phyloP scores from a whole-genome alignment of 2,888 invertebrate species.

The Physocephala rufipes region DNA sequence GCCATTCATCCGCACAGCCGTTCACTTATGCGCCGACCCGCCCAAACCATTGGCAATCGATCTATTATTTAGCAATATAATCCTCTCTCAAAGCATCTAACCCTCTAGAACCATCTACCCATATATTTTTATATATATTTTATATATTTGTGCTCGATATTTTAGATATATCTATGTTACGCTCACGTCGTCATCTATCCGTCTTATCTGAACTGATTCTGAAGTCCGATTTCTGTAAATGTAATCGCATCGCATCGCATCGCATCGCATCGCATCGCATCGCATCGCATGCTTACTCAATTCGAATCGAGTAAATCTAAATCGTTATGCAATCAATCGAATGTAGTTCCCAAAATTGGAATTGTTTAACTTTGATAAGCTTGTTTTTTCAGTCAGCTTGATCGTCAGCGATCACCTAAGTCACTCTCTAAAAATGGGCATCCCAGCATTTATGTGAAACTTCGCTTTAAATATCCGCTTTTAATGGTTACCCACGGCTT shows the following conservation, averaged over 20 bases:
- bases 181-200: conserved; percentile 26
- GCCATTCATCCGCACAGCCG: no score
- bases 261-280: conserved; percentile 12
- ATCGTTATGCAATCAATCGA: conserved; percentile 24
- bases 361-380: conserved; percentile 28
- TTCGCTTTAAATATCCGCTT: conserved; percentile 29
- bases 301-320: conserved; percentile 10
- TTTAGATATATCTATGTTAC: no score
- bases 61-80: no score
- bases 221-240: no score
- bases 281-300: neutral
- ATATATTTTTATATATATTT: no score
- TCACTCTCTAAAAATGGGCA: conserved; percentile 21
- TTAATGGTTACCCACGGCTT: conserved; percentile 29
- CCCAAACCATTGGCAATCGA: no score
- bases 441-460: conserved; percentile 26
- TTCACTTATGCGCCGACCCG: no score
- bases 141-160: no score
- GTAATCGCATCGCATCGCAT: conserved; percentile 21
- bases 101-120: no score
- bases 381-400: conserved; percentile 8
- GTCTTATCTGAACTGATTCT: no score
- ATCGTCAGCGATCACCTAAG: conserved; percentile 26
- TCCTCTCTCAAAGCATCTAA: no score
- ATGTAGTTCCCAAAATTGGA: conserved; percentile 28